Conservation (phyloP, 2,797 vertebrate genomes). For the Zenarchopterus dispar region DNA sequence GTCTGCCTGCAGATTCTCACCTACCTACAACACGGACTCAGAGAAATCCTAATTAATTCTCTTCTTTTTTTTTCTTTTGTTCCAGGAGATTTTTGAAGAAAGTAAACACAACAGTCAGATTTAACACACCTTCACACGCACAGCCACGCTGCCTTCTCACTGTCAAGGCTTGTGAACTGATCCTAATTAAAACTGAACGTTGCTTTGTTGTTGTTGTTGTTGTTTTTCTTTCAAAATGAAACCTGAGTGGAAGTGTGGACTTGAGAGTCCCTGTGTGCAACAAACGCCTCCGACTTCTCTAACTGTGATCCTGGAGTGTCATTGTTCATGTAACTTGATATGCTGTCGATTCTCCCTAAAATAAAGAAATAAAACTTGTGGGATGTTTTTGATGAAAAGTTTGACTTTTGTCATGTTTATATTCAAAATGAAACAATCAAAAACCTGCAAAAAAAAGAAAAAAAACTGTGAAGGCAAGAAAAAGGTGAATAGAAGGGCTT, state of each 20-base stretch:
- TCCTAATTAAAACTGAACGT: too few species aligned
- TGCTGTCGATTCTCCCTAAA: neutral
- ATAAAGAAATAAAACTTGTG: slow-evolving; percentile 5
- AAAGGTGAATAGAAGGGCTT: neutral
- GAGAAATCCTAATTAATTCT: slow-evolving; percentile 46
- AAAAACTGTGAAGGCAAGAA: neutral
- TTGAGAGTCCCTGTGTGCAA: too few species aligned
- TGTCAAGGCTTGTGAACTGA: too few species aligned
- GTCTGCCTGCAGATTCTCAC: slow-evolving; percentile 54
- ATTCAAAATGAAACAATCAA: neutral
- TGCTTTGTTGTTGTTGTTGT: too few species aligned
- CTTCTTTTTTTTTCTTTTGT: slow-evolving; percentile 40
- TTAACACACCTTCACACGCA: too few species aligned
- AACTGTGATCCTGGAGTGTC: slow-evolving; percentile 4
- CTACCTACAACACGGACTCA: slow-evolving; percentile 53
- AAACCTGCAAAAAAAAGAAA: neutral
- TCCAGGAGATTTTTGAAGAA: slow-evolving; percentile 26
- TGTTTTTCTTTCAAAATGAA: too few species aligned
- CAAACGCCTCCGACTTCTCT: too few species aligned
- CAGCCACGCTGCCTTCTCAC: too few species aligned
- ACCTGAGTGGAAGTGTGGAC: too few species aligned
- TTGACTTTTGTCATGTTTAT: neutral
- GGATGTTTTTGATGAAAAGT: neutral
- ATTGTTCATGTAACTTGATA: neutral
- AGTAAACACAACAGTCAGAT: slow-evolving; percentile 42